Conservation (phyloP, 1,140 invertebrate genomes). For the Cyphomyrmex costatus region DNA sequence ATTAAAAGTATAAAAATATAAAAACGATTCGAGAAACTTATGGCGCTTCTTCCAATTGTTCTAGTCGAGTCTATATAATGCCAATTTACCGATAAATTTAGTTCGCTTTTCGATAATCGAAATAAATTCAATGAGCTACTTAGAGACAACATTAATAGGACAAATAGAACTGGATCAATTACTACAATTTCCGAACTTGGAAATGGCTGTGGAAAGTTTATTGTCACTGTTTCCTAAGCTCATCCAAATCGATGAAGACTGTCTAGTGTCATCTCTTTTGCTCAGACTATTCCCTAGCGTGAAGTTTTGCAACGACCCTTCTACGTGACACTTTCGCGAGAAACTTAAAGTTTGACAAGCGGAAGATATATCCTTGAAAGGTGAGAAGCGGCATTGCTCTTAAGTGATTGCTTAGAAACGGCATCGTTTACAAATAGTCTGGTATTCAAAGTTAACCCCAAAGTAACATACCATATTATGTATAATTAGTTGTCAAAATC, state of each 20-base stretch:
- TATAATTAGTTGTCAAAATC: conserved; percentile 23
- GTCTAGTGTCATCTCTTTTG: conserved; percentile 48
- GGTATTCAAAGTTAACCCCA: conserved; percentile 17
- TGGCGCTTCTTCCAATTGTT: neutral
- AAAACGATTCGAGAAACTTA: neutral
- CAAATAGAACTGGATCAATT: conserved; percentile 51
- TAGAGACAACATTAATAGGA: conserved; percentile 10
- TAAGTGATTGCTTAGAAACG: conserved; percentile 58
- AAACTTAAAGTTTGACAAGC: conserved; percentile 55
- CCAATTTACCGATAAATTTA: neutral
- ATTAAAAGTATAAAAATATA: conserved; percentile 7
- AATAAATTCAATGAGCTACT: conserved; percentile 46
- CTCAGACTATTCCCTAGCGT: conserved; percentile 11
- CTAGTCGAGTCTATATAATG: neutral
- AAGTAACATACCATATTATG: neutral
- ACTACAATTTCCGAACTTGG: conserved; percentile 48
- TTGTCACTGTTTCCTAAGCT: conserved; percentile 43
- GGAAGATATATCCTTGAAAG: conserved; percentile 62
- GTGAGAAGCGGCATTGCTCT: conserved; percentile 55
- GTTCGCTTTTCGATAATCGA: conserved; percentile 28
- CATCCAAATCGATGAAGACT: conserved; percentile 38
- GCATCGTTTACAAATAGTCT: conserved; percentile 45
- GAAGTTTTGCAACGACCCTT: conserved; percentile 40
- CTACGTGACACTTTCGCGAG: conserved; percentile 34
- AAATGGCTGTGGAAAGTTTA: conserved; percentile 41